Percentiles rank a stretch among this genome's conserved stretches.
These are phyloP conservation scores for Elysia crispata DNA, from an alignment of 2,888 invertebrate genomes.

Conservation along the genomic window DNA sequence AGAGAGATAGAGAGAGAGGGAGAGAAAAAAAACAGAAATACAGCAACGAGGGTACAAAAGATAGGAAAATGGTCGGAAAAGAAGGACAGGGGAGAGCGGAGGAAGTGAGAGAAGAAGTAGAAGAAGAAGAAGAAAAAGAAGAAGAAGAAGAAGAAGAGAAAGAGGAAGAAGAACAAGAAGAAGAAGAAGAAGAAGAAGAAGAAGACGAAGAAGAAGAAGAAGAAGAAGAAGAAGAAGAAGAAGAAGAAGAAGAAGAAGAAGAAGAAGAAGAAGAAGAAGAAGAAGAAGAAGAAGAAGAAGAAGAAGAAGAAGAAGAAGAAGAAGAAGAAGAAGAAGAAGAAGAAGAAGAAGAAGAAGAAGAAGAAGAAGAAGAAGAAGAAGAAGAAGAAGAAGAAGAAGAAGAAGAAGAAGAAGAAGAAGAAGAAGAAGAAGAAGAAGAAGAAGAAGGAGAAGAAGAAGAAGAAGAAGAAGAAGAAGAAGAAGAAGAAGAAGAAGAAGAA, in stretches of 20 bases:
- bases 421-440: conserved; percentile 2
- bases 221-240: not conserved
- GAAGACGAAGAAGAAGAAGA: not conserved
- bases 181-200: not conserved
- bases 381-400: not conserved
- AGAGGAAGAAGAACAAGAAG: conserved; percentile 21
- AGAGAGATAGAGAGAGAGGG: conserved; percentile 12
- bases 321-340: not conserved
- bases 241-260: too few relatives aligned
- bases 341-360: not conserved
- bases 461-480: not conserved
- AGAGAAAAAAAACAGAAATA: conserved; percentile 29
- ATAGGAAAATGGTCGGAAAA: not conserved
- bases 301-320: not conserved
- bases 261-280: not conserved
- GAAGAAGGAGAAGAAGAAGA: not conserved
- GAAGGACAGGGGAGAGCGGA: not conserved
- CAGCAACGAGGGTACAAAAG: not conserved
- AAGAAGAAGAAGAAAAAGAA: too few relatives aligned
- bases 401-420: conserved; percentile 12
- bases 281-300: conserved; percentile 16
- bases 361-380: not conserved
- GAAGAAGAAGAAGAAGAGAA: conserved; percentile 1
- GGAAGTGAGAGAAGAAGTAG: not conserved
- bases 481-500: not conserved